Evolutionary conservation across 1,140 invertebrate species (phyloP).

Genomic region (Atta cephalotes): DNA sequence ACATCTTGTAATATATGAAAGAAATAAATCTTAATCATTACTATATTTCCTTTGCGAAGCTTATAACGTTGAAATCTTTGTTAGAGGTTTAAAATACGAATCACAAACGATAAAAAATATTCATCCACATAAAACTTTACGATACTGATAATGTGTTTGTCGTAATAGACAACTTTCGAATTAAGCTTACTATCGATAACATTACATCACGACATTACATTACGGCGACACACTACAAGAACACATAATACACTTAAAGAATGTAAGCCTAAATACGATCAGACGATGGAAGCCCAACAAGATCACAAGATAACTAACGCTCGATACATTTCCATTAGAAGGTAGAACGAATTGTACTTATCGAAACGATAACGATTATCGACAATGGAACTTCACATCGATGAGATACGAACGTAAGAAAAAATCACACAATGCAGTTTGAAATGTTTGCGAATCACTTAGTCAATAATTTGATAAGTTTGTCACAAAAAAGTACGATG

Average conservation of each 20-base stretch:
- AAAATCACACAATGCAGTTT: background rate
- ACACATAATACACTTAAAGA: background rate
- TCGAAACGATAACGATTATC: background rate
- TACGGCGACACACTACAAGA: background rate
- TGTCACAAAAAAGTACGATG: constrained; percentile 1
- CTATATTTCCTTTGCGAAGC: background rate
- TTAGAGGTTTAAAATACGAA: background rate
- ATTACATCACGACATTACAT: background rate
- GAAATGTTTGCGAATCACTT: background rate
- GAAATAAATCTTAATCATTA: background rate
- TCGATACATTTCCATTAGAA: constrained; percentile 1
- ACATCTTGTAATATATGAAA: background rate
- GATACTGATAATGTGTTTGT: background rate
- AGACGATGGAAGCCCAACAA: background rate
- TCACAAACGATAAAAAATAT: background rate
- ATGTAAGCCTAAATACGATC: constrained; percentile 2
- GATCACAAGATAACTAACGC: background rate
- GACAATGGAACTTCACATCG: background rate
- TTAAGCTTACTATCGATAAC: background rate
- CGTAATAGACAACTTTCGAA: background rate
- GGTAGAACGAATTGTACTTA: background rate
- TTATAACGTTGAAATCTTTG: background rate
- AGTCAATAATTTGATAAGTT: constrained; percentile 27
- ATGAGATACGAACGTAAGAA: background rate
- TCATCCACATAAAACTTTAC: background rate